Evolutionary conservation across 1,140 invertebrate species (phyloP).

Genomic region (Cydia fagiglandana): DNA sequence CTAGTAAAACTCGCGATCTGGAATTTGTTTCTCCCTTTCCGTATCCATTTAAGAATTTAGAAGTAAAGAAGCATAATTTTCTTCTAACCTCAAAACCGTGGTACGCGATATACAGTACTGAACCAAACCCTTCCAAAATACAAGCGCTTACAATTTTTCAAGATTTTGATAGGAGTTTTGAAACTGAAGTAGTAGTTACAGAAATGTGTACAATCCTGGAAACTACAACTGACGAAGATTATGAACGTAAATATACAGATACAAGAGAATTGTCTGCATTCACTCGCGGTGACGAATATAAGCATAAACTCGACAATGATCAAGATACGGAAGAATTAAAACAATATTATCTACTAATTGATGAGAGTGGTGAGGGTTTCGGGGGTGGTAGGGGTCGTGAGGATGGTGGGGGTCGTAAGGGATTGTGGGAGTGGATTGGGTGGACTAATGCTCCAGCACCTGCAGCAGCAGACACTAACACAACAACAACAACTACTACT

Average conservation of each 20-base stretch:
- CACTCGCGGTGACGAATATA: too few species aligned
- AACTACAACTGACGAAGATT: background rate
- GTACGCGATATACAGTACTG: background rate
- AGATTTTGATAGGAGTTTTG: too few species aligned
- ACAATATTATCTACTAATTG: background rate
- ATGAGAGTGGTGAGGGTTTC: too few species aligned
- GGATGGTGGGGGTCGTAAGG: too few species aligned
- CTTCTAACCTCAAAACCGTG: background rate
- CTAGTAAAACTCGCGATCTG: background rate
- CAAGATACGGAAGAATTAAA: background rate
- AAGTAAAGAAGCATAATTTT: background rate
- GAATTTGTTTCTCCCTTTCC: background rate
- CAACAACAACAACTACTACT: background rate
- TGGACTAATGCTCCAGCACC: too few species aligned
- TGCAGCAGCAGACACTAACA: too few species aligned
- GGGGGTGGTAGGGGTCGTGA: too few species aligned
- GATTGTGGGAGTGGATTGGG: too few species aligned
- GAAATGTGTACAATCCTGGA: background rate
- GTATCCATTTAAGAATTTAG: background rate
- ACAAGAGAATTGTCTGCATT: too few species aligned
- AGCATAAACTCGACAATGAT: background rate
- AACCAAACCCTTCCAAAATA: background rate
- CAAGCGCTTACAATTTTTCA: background rate
- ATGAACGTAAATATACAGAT: background rate
- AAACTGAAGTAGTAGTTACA: background rate